These are phyloP conservation scores for Diarsia rubi DNA, from an alignment of 2,888 invertebrate genomes.

Conservation along the genomic window DNA sequence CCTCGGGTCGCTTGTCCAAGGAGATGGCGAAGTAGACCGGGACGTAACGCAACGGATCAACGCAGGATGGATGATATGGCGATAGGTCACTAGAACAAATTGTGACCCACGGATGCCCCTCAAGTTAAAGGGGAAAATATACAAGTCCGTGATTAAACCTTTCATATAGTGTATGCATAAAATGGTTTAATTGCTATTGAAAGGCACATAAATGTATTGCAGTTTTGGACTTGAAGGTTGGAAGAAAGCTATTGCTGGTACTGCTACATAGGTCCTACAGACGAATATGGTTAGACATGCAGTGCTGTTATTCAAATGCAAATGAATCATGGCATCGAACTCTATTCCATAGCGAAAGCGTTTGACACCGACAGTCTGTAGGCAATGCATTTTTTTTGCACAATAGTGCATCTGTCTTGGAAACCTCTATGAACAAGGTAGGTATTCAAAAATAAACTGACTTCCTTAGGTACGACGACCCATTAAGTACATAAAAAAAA, in stretches of 20 bases:
- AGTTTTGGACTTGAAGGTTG: neutral
- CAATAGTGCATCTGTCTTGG: neutral
- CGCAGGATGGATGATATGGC: no score
- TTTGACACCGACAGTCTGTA: neutral
- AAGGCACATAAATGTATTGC: neutral
- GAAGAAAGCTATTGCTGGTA: neutral
- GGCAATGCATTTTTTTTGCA: neutral
- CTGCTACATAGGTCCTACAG: neutral
- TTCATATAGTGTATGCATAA: no score
- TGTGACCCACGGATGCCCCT: no score
- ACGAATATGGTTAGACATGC: neutral
- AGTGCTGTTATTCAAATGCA: neutral
- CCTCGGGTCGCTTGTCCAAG: no score
- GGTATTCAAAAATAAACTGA: neutral
- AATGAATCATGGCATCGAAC: neutral
- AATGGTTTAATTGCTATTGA: neutral
- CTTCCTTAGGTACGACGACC: conserved; percentile 11
- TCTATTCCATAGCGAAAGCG: neutral
- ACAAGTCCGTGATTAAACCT: no score
- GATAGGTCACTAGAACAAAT: no score
- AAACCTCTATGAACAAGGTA: neutral
- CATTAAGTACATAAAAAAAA: neutral
- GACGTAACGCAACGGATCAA: no score
- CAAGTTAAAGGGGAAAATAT: no score
- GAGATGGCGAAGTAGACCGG: no score